phyloP scores from a whole-genome alignment of 2,888 invertebrate species.

The Halictus ligatus region DNA sequence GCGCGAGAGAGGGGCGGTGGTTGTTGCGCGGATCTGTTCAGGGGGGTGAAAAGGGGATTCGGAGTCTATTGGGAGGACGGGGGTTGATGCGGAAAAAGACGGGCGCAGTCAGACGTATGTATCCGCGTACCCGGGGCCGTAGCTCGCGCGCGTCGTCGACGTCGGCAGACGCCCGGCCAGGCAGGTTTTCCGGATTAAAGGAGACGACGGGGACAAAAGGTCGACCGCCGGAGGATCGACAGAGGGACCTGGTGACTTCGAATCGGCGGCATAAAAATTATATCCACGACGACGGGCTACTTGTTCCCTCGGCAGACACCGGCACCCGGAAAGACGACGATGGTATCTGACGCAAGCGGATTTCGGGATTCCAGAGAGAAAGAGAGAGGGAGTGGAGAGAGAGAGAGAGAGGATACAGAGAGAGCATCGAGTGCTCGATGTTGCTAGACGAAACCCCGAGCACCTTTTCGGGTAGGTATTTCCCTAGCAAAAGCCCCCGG shows the following conservation, averaged over 20 bases:
- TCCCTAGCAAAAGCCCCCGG: conserved; percentile 1
- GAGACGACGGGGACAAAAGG: conserved; percentile 40
- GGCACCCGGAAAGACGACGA: background rate
- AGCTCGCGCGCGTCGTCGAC: conserved; percentile 23
- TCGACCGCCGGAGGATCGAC: conserved; percentile 34
- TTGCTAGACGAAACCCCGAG: conserved; percentile 11
- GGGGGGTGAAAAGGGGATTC: background rate
- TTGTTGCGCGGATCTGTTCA: conserved; percentile 11
- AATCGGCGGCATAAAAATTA: conserved; percentile 52
- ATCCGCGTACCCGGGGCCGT: conserved; percentile 17
- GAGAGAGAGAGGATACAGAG: conserved; percentile 29
- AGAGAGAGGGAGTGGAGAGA: background rate
- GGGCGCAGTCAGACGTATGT: conserved; percentile 33
- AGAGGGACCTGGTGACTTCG: conserved; percentile 18
- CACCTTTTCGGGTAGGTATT: conserved; percentile 38
- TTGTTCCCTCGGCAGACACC: conserved; percentile 11
- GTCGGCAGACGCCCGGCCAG: conserved; percentile 33
- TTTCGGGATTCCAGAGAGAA: conserved; percentile 51
- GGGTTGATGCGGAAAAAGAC: conserved; percentile 28
- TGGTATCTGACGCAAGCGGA: conserved; percentile 38
- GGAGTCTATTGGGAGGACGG: background rate
- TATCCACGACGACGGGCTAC: conserved; percentile 35
- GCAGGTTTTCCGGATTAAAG: conserved; percentile 49
- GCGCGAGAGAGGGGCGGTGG: background rate
- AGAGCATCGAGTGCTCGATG: conserved; percentile 11